Base-by-base conservation (phyloP, 2,113 vertebrate genomes). In the Microtus montanus region DNA sequence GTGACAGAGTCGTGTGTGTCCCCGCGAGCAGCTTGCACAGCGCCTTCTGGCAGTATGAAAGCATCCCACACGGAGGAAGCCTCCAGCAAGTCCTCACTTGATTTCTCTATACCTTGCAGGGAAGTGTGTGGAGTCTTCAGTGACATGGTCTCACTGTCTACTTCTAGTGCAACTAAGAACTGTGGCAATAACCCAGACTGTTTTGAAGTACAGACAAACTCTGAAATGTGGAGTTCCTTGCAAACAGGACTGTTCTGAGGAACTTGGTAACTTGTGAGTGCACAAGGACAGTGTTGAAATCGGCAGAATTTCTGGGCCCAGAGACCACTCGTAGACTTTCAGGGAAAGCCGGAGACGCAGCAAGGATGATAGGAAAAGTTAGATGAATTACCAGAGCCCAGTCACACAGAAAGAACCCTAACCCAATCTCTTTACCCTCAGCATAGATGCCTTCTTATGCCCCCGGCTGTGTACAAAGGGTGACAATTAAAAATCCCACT, bases 201-300 rank as follows among this genome's bases (percentile, higher is more conserved):
- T 66, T 85, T 47, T 35, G 63, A 41, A 47, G 35, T 63, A 33
- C 30, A 64, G 41, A 85, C 20, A 30, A 66, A 33, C 38, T 47
- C 61, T 85, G 26, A 75, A 38, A 28, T 3, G 35, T 30, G 15
- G 75, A 26, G 9, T 86, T 93, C 71, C 77, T 89, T 80, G 35
- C 30, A 75, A 92, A 79, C 30, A 86, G 63, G 28, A 79, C 90
- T 86, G 73, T 78, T 88, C 63, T 84, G 93, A 95, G 75, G 89
- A 41, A 70, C 75, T 80, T 70, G 68, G 75, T 77, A 66, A 91
- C 90, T 47, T 35, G 68, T 9, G 38, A 38, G 68, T 7, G 20
- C 26, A 14, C 28, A 35, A 24, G 71, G 79, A 70, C 89, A 33
- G 4, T 0, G 4, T 7, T 33, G 80, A 87, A 74, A 63, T 44